A percentile compares a stretch with the other conserved stretches of the same genome.
These are phyloP conservation scores for Apamea sordens DNA, from an alignment of 2,888 invertebrate species.

Conservation along the genomic window DNA sequence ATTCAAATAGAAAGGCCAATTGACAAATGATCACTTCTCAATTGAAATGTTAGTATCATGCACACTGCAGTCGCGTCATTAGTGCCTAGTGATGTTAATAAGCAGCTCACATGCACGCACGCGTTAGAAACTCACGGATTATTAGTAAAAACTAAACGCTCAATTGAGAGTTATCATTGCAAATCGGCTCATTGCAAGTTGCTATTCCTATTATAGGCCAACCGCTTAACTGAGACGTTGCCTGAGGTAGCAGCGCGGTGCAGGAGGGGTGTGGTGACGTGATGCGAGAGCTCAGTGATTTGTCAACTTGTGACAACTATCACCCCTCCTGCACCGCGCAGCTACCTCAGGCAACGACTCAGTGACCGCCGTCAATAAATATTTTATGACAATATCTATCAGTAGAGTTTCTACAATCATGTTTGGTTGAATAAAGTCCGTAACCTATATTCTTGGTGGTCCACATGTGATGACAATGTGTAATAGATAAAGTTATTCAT, in stretches of 20 bases:
- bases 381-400: conserved; percentile 37
- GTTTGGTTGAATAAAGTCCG: conserved; percentile 40
- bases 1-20: not conserved
- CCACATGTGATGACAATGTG: conserved; percentile 57
- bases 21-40: conserved; percentile 41
- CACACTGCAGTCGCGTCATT: conserved; percentile 66
- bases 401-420: conserved; percentile 48
- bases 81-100: conserved; percentile 68
- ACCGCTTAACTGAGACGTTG: too few species aligned
- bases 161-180: conserved; percentile 45
- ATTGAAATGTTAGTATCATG: conserved; percentile 66
- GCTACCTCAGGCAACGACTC: too few species aligned
- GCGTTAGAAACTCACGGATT: conserved; percentile 50
- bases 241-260: too few species aligned
- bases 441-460: conserved; percentile 62
- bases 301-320: too few species aligned
- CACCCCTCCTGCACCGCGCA: too few species aligned
- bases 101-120: conserved; percentile 62
- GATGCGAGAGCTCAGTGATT: too few species aligned
- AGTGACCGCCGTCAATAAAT: conserved; percentile 23
- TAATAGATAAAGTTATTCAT: conserved; percentile 52
- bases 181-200: conserved; percentile 18
- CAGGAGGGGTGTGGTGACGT: too few species aligned
- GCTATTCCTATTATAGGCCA: not conserved
- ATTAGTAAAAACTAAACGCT: conserved; percentile 47